Evolutionary conservation across 1,140 invertebrate genomes (phyloP), one percentile per base, ranked within the genome.

Genomic region (Zophobas atratus): DNA sequence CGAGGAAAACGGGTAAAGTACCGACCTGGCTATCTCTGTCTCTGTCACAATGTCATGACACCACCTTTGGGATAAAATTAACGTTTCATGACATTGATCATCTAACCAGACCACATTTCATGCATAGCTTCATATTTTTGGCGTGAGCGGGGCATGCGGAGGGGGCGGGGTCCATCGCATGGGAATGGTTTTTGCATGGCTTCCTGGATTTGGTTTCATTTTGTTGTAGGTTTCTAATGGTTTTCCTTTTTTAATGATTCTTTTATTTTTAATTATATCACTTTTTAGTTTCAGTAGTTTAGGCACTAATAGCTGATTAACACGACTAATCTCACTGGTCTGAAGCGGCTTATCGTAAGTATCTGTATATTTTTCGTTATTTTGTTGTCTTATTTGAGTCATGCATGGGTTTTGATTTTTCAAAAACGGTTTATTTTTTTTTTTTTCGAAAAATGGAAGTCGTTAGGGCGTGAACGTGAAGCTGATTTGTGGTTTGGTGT

Each of bases 1-100:
- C 92, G 92, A 87, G 95, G 94, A 88, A 95, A 94, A 89, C 90
- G 93, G 94, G 95, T 95, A 94, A 94, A 80, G 84, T 86, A 84
- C 55, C 70, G 67, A 38, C 20, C 20, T 20, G 43, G 75, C 35
- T 20, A 75, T 80, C 77, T 81, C 72, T 75, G 53, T 78, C 77
- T 76, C 38, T 74, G 56, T 53, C 46, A 77, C 55, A 77, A 79
- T 77, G 76, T 77, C 72, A 77, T 77, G 78, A 74, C 49, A 51
- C 49, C 20, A 20, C n/a, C 20, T 2, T 46, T 8, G n/a, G 8
- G 48, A 53, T 20, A 72, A 49, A 43, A 67, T 67, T 67, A 67
- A 67, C 60, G 60, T 67, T 67, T 80, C 77, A 79, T 79, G 76
- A 75, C 63, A 71, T 81, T 81, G 72, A 70, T 67, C 38, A 77